Conservation (phyloP, 2,797 vertebrate species). For the Perodicticus potto region DNA sequence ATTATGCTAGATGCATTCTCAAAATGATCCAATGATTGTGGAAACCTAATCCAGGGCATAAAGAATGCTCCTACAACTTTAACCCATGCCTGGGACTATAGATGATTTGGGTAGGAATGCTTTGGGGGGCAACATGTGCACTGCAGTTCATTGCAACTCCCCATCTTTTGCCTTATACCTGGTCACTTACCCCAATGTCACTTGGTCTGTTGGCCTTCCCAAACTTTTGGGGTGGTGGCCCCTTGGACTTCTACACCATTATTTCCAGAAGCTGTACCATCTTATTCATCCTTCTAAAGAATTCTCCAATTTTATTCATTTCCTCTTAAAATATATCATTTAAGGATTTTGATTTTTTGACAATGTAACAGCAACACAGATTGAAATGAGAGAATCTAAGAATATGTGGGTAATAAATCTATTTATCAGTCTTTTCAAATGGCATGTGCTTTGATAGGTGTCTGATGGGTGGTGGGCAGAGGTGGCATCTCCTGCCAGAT, state of each 20-base stretch:
- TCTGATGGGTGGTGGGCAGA: accelerated
- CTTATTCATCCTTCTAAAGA: not conserved
- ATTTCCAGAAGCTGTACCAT: not conserved
- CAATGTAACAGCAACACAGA: not conserved
- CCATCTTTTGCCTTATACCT: not conserved
- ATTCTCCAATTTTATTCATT: not conserved
- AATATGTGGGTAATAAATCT: not conserved
- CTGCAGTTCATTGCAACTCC: not conserved
- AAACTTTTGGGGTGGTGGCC: not conserved
- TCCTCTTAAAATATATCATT: not conserved
- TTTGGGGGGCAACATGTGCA: not conserved
- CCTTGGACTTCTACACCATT: not conserved
- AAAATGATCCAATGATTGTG: not conserved
- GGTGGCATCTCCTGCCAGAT: not conserved
- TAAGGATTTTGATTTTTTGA: not conserved
- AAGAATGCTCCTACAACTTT: not conserved
- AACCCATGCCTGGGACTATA: accelerated
- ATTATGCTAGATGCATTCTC: not conserved
- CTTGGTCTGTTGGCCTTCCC: not conserved
- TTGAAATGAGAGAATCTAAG: not conserved
- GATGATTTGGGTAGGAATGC: not conserved
- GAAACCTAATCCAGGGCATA: not conserved
- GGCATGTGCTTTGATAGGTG: not conserved
- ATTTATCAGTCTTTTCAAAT: not conserved
- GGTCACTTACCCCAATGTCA: not conserved